These are phyloP conservation scores for Zelleria hepariella DNA, from an alignment of 2,888 invertebrate genomes.

Conservation along the genomic window DNA sequence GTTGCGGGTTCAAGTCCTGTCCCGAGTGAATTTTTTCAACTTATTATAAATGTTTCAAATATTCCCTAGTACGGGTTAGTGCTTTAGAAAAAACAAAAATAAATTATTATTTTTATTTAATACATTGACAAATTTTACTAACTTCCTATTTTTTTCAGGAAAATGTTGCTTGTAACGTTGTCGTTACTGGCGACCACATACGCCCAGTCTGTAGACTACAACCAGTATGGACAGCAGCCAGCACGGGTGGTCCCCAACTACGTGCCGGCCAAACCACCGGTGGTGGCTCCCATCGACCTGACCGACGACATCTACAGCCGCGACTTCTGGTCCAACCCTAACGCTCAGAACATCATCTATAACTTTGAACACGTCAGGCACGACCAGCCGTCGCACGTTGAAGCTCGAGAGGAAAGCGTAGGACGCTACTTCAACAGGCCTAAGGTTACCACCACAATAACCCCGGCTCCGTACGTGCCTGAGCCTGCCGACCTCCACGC, in stretches of 20 bases:
- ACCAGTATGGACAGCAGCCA: slow-evolving; percentile 5
- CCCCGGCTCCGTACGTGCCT: background rate
- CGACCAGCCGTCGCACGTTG: slow-evolving; percentile 29
- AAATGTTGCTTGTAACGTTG: slow-evolving; percentile 22
- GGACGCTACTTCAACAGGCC: slow-evolving; percentile 27
- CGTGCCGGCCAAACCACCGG: background rate
- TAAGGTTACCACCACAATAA: slow-evolving; percentile 3
- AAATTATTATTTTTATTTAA: no score
- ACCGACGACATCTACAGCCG: slow-evolving; percentile 5
- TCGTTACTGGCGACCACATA: slow-evolving; percentile 18
- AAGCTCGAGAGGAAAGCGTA: slow-evolving; percentile 31
- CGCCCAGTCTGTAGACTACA: slow-evolving; percentile 19
- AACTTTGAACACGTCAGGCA: slow-evolving; percentile 30
- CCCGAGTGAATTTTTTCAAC: no score
- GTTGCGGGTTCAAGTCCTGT: no score
- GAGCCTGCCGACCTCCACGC: background rate
- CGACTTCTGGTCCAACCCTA: slow-evolving; percentile 15
- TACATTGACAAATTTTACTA: no score
- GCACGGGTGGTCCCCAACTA: background rate
- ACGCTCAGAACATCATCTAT: slow-evolving; percentile 21
- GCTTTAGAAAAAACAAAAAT: no score
- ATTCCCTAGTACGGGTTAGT: no score
- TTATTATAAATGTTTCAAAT: no score
- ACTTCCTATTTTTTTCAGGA: slow-evolving; percentile 17
- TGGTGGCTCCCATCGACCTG: slow-evolving; percentile 3